Percentiles rank a stretch among this genome's conserved stretches.
Evolutionary conservation across 2,113 vertebrate species (phyloP).

Genomic region (Rafetus swinhoei): DNA sequence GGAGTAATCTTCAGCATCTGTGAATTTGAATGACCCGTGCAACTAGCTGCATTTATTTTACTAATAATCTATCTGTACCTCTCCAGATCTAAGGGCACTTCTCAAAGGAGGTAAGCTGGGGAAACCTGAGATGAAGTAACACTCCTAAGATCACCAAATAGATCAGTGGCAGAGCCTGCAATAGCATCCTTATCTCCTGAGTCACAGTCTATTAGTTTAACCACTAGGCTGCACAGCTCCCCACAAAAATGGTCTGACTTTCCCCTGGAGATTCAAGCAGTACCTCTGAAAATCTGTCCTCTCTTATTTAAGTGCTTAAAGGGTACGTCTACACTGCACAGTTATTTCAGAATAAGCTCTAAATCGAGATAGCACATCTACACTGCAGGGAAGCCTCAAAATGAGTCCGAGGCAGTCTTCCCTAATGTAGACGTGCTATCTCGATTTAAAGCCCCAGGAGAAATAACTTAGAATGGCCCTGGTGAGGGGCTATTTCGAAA

Average conservation of each 20-base stretch:
- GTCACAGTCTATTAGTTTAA: neutral
- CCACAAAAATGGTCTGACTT: neutral
- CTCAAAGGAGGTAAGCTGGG: neutral
- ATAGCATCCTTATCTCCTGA: neutral
- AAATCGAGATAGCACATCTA: too few relatives aligned
- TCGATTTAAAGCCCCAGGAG: too few relatives aligned
- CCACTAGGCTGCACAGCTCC: neutral
- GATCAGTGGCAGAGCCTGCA: neutral
- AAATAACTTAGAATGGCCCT: too few relatives aligned
- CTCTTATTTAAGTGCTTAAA: neutral
- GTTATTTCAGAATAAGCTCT: too few relatives aligned
- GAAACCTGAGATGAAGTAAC: neutral
- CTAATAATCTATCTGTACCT: neutral
- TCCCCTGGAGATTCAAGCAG: neutral
- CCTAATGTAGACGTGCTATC: too few relatives aligned
- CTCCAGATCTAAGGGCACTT: neutral
- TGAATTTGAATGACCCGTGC: neutral
- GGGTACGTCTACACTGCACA: too few relatives aligned
- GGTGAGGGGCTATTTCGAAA: too few relatives aligned
- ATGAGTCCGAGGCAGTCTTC: too few relatives aligned
- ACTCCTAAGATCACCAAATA: neutral
- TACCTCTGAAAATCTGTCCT: neutral
- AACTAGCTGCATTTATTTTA: neutral
- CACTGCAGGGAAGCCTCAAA: too few relatives aligned
- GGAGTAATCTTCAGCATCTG: neutral